These are phyloP conservation scores for Alligator mississippiensis DNA, from an alignment of 2,113 vertebrate genomes.

Conservation along the genomic window DNA sequence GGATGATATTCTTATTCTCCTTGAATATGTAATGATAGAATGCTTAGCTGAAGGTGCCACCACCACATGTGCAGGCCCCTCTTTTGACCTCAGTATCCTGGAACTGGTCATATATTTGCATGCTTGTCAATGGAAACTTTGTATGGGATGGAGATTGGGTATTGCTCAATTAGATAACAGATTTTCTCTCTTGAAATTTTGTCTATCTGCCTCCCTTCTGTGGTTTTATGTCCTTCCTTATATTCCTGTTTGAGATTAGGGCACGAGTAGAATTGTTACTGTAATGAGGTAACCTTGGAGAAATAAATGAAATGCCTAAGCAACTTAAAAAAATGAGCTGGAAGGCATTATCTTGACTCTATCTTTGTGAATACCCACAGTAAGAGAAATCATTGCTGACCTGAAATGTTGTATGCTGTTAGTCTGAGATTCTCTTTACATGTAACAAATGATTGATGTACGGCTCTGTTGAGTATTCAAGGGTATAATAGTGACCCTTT, in stretches of 20 bases:
- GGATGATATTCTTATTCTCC: not conserved
- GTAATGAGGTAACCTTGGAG: not conserved
- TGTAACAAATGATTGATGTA: not conserved
- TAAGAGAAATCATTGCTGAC: not conserved
- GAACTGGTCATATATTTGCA: not conserved
- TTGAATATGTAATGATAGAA: not conserved
- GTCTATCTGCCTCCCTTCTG: not conserved
- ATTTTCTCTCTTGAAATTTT: constrained; percentile 24
- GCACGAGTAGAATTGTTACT: not conserved
- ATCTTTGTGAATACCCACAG: not conserved
- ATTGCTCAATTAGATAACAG: constrained; percentile 7
- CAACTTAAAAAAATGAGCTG: not conserved
- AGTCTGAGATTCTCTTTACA: not conserved
- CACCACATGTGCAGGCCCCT: not conserved
- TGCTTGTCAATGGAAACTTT: not conserved
- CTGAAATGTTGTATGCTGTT: not conserved
- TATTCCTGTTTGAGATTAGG: constrained; percentile 1
- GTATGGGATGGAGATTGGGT: not conserved
- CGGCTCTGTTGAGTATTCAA: not conserved
- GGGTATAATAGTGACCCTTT: not conserved
- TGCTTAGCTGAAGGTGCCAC: not conserved
- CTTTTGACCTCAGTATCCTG: not conserved
- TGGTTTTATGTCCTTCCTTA: not conserved
- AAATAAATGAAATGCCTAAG: not conserved
- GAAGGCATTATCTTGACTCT: not conserved